A percentile compares a stretch with the other conserved stretches of the same genome.
phyloP scores from a whole-genome alignment of 2,888 invertebrate genomes.

The Oasisia sp. region DNA sequence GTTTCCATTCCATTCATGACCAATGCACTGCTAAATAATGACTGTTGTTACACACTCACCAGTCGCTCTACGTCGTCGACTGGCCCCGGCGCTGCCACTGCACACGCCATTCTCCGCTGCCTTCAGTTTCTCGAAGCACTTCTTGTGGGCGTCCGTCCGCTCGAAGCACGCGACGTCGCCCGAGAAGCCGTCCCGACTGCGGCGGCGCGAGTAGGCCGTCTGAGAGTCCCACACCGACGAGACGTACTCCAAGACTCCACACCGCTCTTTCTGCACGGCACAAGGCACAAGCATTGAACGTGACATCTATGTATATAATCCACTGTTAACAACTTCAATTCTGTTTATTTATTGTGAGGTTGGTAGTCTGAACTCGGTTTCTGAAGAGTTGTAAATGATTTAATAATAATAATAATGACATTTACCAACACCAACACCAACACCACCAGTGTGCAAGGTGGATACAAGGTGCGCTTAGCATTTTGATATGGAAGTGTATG shows the following conservation, averaged over 20 bases:
- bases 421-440: too few species aligned
- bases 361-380: too few species aligned
- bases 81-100: background rate
- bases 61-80: background rate
- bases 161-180: background rate
- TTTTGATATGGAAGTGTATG: too few species aligned
- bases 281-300: background rate
- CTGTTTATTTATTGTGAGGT: too few species aligned
- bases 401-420: too few species aligned
- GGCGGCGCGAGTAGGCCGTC: background rate
- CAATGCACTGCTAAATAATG: background rate
- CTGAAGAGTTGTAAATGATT: too few species aligned
- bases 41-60: background rate
- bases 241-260: background rate
- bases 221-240: background rate
- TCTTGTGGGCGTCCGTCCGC: background rate
- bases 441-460: too few species aligned
- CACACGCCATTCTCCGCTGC: background rate
- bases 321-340: too few species aligned
- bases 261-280: background rate
- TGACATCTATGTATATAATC: background rate
- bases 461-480: too few species aligned
- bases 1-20: background rate
- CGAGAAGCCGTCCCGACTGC: background rate
- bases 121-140: background rate